These are phyloP conservation scores for Dasypogon diadema DNA, from an alignment of 2,888 invertebrate genomes.

Conservation along the genomic window DNA sequence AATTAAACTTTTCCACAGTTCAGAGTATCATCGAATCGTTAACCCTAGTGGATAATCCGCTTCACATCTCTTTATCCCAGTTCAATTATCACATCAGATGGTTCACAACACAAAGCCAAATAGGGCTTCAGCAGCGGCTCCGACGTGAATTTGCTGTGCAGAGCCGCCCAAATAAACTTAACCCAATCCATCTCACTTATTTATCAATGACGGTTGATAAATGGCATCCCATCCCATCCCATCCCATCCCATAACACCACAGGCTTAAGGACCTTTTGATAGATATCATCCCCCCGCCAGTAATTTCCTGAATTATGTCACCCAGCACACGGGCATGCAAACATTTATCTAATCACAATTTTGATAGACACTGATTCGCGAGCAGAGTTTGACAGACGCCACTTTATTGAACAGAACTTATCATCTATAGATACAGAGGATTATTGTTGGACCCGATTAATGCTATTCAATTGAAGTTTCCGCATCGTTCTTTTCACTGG, in stretches of 20 bases:
- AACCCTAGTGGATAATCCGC: constrained; percentile 37
- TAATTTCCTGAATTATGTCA: constrained; percentile 1
- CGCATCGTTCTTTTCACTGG: background rate
- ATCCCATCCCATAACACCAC: too few relatives aligned
- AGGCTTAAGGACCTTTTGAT: constrained; percentile 43
- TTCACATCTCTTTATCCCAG: constrained; percentile 18
- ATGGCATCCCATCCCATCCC: constrained; percentile 50
- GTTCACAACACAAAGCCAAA: constrained; percentile 20
- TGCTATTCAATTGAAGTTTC: constrained; percentile 21
- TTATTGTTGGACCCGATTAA: constrained; percentile 21
- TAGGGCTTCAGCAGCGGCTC: constrained; percentile 8
- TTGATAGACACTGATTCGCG: constrained; percentile 40
- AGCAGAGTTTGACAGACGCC: background rate
- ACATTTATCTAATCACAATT: constrained; percentile 23
- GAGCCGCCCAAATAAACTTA: constrained; percentile 11
- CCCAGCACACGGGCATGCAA: background rate
- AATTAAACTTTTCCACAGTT: constrained; percentile 53
- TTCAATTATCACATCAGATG: background rate
- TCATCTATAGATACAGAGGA: constrained; percentile 17
- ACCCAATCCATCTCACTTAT: constrained; percentile 52
- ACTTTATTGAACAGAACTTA: background rate
- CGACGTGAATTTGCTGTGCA: background rate
- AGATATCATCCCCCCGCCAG: constrained; percentile 21
- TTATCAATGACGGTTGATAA: constrained; percentile 55
- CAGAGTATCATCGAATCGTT: constrained; percentile 28